Conservation (phyloP, 2,797 vertebrate genomes). For the Artibeus lituratus region DNA sequence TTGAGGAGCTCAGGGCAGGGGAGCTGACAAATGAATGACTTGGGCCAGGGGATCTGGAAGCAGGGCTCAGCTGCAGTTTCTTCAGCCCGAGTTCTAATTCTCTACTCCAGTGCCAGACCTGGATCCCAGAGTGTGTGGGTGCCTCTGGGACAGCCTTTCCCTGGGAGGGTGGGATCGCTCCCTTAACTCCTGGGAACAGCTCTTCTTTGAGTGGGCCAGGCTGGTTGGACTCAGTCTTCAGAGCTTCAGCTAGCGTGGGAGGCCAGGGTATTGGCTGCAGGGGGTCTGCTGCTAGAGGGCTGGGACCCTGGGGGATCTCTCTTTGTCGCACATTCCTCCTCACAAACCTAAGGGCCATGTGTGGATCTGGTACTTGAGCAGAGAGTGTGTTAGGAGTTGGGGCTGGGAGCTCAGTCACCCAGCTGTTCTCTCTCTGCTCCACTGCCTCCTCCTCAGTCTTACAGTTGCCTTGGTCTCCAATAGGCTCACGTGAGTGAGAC, state of each 20-base stretch:
- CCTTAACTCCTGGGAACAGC: background rate
- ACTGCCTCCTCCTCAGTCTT: background rate
- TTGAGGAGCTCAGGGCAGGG: background rate
- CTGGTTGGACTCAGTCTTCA: background rate
- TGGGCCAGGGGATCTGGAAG: background rate
- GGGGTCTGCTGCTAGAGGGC: background rate
- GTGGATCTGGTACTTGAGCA: background rate
- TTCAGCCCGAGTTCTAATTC: conserved; percentile 49
- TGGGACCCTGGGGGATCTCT: background rate
- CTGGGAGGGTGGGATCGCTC: background rate
- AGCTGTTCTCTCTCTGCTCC: background rate
- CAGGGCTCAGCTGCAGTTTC: conserved; percentile 14
- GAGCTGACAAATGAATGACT: background rate
- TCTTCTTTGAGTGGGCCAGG: background rate
- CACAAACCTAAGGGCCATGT: background rate
- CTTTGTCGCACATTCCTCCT: background rate
- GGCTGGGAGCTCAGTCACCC: background rate
- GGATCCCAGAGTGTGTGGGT: background rate
- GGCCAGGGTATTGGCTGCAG: background rate
- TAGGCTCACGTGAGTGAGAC: background rate
- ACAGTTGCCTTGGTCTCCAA: background rate
- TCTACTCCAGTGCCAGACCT: conserved; percentile 62
- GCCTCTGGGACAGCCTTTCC: background rate
- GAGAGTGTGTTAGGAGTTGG: background rate
- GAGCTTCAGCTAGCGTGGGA: background rate